phyloP scores from a whole-genome alignment of 1,140 invertebrate genomes.

The Probaryconus sp. region DNA sequence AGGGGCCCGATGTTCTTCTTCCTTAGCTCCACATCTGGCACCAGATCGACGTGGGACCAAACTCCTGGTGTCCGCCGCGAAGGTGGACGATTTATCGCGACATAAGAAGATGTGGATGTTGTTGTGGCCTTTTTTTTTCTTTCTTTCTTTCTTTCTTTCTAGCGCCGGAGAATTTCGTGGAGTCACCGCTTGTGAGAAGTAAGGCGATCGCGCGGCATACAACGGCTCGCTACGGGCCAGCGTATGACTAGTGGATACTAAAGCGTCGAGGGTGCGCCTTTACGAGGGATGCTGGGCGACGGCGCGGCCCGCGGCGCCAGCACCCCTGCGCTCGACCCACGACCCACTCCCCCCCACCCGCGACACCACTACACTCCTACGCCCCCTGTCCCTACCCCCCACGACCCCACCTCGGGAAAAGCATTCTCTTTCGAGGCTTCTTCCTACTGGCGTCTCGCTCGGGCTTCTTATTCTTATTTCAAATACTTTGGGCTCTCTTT shows the following conservation, averaged over 20 bases:
- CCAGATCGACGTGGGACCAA: too few species aligned
- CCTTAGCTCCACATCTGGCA: too few species aligned
- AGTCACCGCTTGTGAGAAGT: not conserved
- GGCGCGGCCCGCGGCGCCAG: constrained; percentile 76
- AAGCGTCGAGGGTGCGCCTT: constrained; percentile 74
- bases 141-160: too few species aligned
- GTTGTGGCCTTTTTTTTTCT: too few species aligned
- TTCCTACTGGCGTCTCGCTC: constrained; percentile 1
- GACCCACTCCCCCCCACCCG: constrained; percentile 26
- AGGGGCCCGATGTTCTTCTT: too few species aligned
- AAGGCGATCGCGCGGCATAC: constrained; percentile 35
- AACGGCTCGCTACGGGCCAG: constrained; percentile 73
- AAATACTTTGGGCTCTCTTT: constrained; percentile 11
- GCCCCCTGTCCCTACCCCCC: not conserved
- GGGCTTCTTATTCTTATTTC: constrained; percentile 17
- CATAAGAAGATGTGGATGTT: too few species aligned
- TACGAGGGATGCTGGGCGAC: constrained; percentile 77
- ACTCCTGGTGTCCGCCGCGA: too few species aligned
- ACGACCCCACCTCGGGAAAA: too few species aligned
- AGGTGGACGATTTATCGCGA: too few species aligned
- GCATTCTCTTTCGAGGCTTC: too few species aligned
- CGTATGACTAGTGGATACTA: constrained; percentile 77
- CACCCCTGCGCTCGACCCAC: constrained; percentile 61
- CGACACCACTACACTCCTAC: constrained; percentile 11
- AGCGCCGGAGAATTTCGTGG: too few species aligned